Conservation (phyloP, 1,140 invertebrate species). For the Euglossa dilemma region DNA sequence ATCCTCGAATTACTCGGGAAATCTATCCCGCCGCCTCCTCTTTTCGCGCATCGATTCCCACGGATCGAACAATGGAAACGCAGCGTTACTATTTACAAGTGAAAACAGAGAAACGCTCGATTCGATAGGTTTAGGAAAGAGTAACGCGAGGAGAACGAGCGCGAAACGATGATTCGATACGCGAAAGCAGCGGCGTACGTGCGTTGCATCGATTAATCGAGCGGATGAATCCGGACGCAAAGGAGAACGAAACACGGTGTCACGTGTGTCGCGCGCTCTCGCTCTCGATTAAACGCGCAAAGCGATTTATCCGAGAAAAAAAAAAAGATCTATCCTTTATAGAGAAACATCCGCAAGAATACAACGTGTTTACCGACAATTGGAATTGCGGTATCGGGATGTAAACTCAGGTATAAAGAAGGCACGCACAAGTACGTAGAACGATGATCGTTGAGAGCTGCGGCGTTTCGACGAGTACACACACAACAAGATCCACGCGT, state of each 20-base stretch:
- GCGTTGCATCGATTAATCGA: not conserved
- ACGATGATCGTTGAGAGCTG: too few relatives aligned
- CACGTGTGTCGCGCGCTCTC: not conserved
- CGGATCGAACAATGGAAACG: not conserved
- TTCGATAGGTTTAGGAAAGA: too few relatives aligned
- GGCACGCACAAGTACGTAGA: not conserved
- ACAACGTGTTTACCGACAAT: conserved; percentile 45
- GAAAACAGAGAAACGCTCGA: too few relatives aligned
- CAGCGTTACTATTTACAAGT: not conserved
- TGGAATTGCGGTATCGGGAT: conserved; percentile 22
- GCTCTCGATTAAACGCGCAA: not conserved
- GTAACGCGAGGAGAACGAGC: too few relatives aligned
- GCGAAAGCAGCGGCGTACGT: too few relatives aligned
- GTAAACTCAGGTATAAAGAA: conserved; percentile 25
- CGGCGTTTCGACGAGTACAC: not conserved
- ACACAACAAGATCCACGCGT: too few relatives aligned
- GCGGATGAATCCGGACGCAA: not conserved
- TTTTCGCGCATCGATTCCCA: not conserved
- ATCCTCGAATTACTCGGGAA: not conserved
- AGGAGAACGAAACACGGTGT: not conserved
- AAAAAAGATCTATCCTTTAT: conserved; percentile 36
- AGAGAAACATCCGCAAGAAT: conserved; percentile 65
- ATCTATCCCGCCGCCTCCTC: not conserved
- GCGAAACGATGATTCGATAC: too few relatives aligned
- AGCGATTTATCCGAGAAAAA: too few relatives aligned